Percentiles rank a stretch among this genome's conserved stretches.
Evolutionary conservation across 1,140 invertebrate species (phyloP).

Genomic region (Glossosoma conforme): DNA sequence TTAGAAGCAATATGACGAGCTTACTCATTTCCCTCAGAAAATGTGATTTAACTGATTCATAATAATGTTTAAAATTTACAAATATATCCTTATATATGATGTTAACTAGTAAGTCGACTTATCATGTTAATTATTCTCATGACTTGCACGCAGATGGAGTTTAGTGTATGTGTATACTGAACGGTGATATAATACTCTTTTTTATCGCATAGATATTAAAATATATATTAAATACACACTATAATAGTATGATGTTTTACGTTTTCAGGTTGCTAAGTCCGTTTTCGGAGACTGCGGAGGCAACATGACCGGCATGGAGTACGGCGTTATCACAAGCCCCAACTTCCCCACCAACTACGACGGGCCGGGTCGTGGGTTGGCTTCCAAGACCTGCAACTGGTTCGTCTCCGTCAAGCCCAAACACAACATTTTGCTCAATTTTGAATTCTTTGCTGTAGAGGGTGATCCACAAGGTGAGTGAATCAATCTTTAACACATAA

Average conservation of each 20-base stretch:
- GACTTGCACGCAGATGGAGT: too few species aligned
- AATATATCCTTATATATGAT: too few species aligned
- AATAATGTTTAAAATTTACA: too few species aligned
- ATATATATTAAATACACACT: not conserved
- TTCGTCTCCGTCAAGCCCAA: constrained; percentile 78
- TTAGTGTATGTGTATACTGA: too few species aligned
- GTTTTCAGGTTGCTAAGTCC: constrained; percentile 74
- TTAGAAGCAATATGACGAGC: too few species aligned
- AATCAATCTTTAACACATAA: too few species aligned
- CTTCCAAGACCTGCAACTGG: constrained; percentile 88
- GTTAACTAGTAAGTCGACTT: too few species aligned
- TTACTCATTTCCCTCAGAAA: too few species aligned
- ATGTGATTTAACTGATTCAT: too few species aligned
- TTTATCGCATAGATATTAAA: not conserved
- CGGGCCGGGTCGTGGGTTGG: constrained; percentile 64
- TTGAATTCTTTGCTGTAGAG: constrained; percentile 83
- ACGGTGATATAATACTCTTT: too few species aligned
- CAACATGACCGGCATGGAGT: constrained; percentile 79
- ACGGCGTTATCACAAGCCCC: constrained; percentile 83
- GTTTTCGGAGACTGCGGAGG: constrained; percentile 89
- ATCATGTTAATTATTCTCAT: too few species aligned
- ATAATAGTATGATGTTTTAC: too few species aligned
- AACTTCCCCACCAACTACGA: constrained; percentile 84
- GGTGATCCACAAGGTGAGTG: constrained; percentile 74
- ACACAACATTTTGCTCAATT: constrained; percentile 80